Evolutionary conservation across 2,113 vertebrate genomes (phyloP).

Genomic region (Rhabdomys dilectus): DNA sequence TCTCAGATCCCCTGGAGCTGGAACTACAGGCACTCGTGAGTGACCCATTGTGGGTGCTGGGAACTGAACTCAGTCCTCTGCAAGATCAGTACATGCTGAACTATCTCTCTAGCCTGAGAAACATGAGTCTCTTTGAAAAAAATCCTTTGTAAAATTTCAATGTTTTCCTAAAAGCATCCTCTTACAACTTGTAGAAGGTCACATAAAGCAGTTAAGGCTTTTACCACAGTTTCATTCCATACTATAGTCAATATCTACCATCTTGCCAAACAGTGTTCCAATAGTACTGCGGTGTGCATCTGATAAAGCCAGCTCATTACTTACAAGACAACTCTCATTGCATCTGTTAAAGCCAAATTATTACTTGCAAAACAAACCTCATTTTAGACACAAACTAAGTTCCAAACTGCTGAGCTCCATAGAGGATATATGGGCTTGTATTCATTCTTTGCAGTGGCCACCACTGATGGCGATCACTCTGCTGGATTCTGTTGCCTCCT

Average conservation of each 20-base stretch:
- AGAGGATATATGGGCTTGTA: neutral
- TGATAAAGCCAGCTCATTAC: neutral
- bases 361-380: neutral
- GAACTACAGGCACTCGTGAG: neutral
- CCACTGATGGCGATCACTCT: fast-evolving
- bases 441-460: neutral
- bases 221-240: neutral
- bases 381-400: neutral
- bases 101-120: neutral
- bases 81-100: neutral
- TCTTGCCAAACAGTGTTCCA: neutral
- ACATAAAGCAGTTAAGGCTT: neutral
- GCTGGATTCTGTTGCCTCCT: neutral
- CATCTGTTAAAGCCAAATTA: neutral
- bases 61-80: neutral
- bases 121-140: neutral
- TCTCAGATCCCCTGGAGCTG: neutral
- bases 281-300: neutral
- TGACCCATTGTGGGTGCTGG: neutral
- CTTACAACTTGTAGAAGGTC: neutral
- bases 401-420: neutral
- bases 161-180: neutral
- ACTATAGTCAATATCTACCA: neutral
- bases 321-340: neutral
- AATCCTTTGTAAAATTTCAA: neutral